phyloP scores from a whole-genome alignment of 2,888 invertebrate genomes.

The Lepetodrilus schrolli region DNA sequence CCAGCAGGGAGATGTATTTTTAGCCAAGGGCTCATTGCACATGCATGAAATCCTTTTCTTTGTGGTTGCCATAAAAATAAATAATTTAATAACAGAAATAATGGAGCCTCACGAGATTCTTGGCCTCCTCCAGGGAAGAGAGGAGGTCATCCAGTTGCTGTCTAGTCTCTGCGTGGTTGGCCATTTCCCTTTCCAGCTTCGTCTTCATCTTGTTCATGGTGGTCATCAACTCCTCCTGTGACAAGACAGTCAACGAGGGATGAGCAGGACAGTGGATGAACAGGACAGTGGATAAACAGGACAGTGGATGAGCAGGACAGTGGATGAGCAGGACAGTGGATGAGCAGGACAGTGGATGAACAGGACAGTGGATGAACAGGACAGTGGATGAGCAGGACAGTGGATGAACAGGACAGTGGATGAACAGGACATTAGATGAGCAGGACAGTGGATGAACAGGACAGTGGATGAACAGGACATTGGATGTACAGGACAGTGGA shows the following conservation, averaged over 20 bases:
- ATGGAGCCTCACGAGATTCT: no score
- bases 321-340: background rate
- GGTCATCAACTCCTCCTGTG: constrained; percentile 88
- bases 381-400: background rate
- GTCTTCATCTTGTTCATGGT: constrained; percentile 87
- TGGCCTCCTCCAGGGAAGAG: constrained; percentile 80
- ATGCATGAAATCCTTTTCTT: no score
- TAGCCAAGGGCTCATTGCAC: no score
- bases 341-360: background rate
- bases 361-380: no score
- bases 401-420: background rate
- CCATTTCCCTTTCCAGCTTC: constrained; percentile 90
- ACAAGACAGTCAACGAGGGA: no score
- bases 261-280: background rate
- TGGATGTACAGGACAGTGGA: background rate
- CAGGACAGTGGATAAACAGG: no score
- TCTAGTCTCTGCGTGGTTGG: constrained; percentile 89
- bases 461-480: no score
- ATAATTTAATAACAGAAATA: no score
- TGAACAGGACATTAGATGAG: no score
- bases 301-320: background rate
- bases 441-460: background rate
- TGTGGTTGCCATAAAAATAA: no score
- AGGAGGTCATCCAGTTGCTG: constrained; percentile 83
- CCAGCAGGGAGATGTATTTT: no score